A percentile compares a stretch with the other conserved stretches of the same genome.
Evolutionary conservation across 2,888 invertebrate genomes (phyloP).

Genomic region (Mylabris sibirica): DNA sequence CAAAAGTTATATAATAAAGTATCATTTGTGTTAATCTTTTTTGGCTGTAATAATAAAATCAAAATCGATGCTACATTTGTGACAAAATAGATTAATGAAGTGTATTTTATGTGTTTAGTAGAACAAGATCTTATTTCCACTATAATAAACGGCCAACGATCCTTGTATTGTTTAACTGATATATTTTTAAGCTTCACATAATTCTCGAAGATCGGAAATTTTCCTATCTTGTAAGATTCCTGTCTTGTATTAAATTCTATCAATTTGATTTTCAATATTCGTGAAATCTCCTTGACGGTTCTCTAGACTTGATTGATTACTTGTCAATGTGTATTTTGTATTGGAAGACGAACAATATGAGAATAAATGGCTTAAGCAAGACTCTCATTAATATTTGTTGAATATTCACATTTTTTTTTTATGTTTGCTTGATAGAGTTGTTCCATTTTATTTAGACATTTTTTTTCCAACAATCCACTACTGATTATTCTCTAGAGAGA

Average conservation of each 20-base stretch:
- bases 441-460: neutral
- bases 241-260: conserved; percentile 36
- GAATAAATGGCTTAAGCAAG: conserved; percentile 35
- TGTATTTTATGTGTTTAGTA: conserved; percentile 39
- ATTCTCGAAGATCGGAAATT: neutral
- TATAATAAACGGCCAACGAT: conserved; percentile 23
- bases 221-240: neutral
- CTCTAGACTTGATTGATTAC: conserved; percentile 40
- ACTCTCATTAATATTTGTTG: conserved; percentile 40
- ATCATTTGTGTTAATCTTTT: neutral
- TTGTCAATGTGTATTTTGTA: conserved; percentile 39
- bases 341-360: conserved; percentile 36
- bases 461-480: neutral
- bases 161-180: neutral
- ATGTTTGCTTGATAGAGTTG: neutral
- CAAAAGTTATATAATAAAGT: neutral
- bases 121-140: conserved; percentile 34
- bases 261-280: conserved; percentile 39
- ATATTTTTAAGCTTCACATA: neutral
- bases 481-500: neutral
- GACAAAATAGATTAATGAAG: conserved; percentile 43
- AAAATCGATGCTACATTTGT: conserved; percentile 34
- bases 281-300: conserved; percentile 13
- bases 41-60: conserved; percentile 39
- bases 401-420: conserved; percentile 40